A percentile compares a stretch with the other conserved stretches of the same genome.
phyloP scores from a whole-genome alignment of 2,797 vertebrate species.

The Leontocebus nigricollis region DNA sequence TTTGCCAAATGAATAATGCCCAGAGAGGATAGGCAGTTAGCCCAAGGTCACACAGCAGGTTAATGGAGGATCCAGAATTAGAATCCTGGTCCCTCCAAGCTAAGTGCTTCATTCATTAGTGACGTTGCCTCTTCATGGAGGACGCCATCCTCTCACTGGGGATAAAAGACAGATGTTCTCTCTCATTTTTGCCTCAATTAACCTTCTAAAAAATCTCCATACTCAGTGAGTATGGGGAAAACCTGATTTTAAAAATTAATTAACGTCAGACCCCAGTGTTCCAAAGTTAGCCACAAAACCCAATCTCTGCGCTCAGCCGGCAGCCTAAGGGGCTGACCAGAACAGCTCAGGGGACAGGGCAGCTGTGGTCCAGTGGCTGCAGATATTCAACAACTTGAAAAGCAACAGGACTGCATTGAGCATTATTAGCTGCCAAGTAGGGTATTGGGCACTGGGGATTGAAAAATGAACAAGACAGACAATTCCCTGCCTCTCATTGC shows the following conservation, averaged over 20 bases:
- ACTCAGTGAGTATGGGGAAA: not conserved
- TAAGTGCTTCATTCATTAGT: not conserved
- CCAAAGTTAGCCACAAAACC: not conserved
- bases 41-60: not conserved
- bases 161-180: not conserved
- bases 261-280: not conserved
- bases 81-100: not conserved
- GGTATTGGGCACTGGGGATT: not conserved
- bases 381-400: not conserved
- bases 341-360: not conserved
- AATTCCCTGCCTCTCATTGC: not conserved
- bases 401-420: not conserved
- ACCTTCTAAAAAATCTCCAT: not conserved
- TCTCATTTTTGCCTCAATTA: constrained; percentile 19
- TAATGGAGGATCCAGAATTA: not conserved
- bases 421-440: too few species aligned
- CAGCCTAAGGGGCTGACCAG: not conserved
- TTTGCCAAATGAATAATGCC: not conserved
- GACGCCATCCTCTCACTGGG: not conserved
- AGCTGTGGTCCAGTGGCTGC: not conserved
- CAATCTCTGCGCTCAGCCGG: not conserved
- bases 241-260: not conserved
- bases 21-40: not conserved
- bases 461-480: not conserved
- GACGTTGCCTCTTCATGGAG: not conserved